Conservation (phyloP, 2,797 vertebrate species). For the Emys orbicularis region DNA sequence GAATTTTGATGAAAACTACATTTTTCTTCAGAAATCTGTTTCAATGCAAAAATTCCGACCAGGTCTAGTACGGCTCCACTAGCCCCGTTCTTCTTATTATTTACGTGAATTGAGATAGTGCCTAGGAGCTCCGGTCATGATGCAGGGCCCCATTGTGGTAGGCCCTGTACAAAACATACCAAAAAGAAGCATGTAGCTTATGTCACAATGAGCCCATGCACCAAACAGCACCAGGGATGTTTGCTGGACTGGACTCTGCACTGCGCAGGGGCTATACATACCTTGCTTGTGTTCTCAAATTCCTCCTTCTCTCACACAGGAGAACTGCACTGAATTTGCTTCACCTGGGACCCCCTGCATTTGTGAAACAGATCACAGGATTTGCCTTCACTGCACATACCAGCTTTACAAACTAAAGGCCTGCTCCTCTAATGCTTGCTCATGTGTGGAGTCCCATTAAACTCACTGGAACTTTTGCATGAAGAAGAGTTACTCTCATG, state of each 20-base stretch:
- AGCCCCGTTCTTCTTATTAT: not conserved
- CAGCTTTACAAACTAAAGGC: not conserved
- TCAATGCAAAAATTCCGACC: not conserved
- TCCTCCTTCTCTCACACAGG: not conserved
- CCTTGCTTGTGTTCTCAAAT: not conserved
- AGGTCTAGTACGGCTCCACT: not conserved
- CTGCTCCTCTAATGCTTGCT: not conserved
- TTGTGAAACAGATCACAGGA: not conserved
- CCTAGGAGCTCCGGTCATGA: not conserved
- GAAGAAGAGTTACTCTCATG: fast-evolving
- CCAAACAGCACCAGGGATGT: not conserved
- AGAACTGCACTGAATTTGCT: not conserved
- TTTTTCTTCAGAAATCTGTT: not conserved
- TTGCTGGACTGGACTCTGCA: not conserved
- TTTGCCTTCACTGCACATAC: not conserved
- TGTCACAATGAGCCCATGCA: no score
- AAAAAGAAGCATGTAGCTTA: fast-evolving
- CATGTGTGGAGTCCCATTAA: fast-evolving
- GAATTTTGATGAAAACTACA: not conserved
- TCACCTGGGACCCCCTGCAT: not conserved
- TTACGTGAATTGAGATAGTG: not conserved
- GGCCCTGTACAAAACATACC: not conserved
- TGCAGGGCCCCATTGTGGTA: not conserved
- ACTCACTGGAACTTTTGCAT: not conserved
- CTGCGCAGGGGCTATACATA: fast-evolving